Base-by-base conservation (phyloP, 2,888 invertebrate species). In the Sisyra nigra region DNA sequence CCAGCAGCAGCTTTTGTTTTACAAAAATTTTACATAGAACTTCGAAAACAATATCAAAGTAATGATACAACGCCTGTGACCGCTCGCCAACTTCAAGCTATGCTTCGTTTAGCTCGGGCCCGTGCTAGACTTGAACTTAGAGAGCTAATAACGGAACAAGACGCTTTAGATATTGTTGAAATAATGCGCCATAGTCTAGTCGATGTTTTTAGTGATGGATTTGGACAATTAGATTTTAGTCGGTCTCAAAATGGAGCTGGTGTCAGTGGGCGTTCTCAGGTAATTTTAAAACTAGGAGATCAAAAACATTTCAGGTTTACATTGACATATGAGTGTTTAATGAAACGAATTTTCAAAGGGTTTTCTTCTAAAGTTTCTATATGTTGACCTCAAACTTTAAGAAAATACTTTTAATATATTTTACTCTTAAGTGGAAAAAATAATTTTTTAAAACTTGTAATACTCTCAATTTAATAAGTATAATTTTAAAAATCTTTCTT, bases 81-180 rank as follows among this genome's bases (percentile, higher is more conserved):
- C 1, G 81, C 81, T 0, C 57, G 94, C 37, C 93, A 94, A 57
- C 66, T 94, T 8, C 87, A 92, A 62, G 92, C 89, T 1, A 71
- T 94, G 47, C 81, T 43, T n/a, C 43, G 45, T 29, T 51, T 44
- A 44, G 54, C 55, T n/a, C 54, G 87, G 79, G 92, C 94, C 11
- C 69, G 93, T 57, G 93, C 94, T 1, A 80, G 89, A 54, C 62
- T 83, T 1, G 93, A 94, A 59, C 65, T 96, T 46, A 67, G 91
- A 48, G 81, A 82, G 60, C 76, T 76, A 54, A 89, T 84, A 1
- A 85, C 81, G 0, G 71, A 67, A 44, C 59, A 71, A 43, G 94
- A 96, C 63, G 93, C 92, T 0, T 64, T 71, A 47, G 91, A 94
- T 58, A 79, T 92, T 29, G 72, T 94, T 31, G 84, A 88, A 56